These are phyloP conservation scores for Fregata magnificens DNA, from an alignment of 2,113 vertebrate genomes.

Conservation along the genomic window DNA sequence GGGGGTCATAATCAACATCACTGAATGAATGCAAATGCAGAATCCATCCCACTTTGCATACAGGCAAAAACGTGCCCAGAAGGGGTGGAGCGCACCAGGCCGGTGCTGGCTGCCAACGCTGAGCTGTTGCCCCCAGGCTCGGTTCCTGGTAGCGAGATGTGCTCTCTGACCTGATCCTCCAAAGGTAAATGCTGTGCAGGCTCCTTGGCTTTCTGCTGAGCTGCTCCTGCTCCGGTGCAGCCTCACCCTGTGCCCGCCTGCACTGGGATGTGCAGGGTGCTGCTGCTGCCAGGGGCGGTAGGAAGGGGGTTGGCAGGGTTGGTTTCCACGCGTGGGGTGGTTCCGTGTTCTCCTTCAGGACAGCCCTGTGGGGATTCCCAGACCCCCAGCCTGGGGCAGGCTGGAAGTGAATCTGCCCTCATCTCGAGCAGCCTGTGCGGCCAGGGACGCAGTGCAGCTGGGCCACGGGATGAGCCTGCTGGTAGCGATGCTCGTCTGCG, in stretches of 20 bases:
- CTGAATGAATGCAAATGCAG: neutral
- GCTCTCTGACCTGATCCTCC: neutral
- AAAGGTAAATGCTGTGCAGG: neutral
- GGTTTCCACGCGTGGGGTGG: neutral
- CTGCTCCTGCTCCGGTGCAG: neutral
- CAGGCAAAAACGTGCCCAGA: neutral
- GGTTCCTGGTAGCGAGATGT: neutral
- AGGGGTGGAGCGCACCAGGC: neutral
- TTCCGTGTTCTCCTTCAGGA: neutral
- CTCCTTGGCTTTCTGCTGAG: neutral
- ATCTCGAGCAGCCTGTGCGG: rapidly evolving
- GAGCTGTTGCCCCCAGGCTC: neutral
- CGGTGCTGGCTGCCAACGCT: neutral
- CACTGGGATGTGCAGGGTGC: neutral
- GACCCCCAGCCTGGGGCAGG: neutral
- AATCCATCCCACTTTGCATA: neutral
- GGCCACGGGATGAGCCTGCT: neutral
- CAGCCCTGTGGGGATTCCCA: neutral
- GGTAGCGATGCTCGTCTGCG: neutral
- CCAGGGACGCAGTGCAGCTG: rapidly evolving
- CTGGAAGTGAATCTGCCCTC: neutral
- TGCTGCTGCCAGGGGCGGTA: rapidly evolving
- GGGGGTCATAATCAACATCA: neutral
- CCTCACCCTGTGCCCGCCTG: rapidly evolving
- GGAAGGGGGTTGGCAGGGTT: neutral